Conservation (phyloP, 2,113 vertebrate species). For the Petromus typicus region DNA sequence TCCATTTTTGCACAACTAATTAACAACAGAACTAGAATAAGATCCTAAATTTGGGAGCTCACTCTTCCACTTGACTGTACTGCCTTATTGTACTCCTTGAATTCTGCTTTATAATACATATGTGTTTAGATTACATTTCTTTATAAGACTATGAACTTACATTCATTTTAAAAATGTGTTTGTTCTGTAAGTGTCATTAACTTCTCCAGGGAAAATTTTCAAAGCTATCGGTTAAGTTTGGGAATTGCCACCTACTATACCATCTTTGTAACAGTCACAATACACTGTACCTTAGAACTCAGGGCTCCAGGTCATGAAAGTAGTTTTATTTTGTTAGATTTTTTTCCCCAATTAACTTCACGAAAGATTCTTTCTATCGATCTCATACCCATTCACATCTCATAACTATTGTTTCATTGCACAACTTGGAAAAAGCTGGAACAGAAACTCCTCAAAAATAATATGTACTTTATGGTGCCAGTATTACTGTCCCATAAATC, state of each 20-base stretch:
- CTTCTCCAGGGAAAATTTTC: background rate
- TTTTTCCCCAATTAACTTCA: conserved; percentile 41
- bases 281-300: background rate
- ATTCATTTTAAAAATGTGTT: background rate
- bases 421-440: background rate
- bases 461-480: background rate
- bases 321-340: conserved; percentile 25
- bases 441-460: background rate
- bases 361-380: background rate
- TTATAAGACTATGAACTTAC: background rate
- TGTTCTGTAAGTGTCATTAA: background rate
- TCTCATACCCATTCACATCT: background rate
- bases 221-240: background rate
- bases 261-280: background rate
- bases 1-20: background rate
- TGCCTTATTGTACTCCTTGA: background rate
- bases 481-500: background rate
- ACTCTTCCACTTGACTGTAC: background rate
- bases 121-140: background rate
- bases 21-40: background rate
- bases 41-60: background rate
- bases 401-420: background rate
- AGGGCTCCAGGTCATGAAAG: background rate
- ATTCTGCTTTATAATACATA: background rate
- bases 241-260: conserved; percentile 10